Evolutionary conservation across 2,888 invertebrate species (phyloP).

Genomic region (Chloroclystis v-ata): DNA sequence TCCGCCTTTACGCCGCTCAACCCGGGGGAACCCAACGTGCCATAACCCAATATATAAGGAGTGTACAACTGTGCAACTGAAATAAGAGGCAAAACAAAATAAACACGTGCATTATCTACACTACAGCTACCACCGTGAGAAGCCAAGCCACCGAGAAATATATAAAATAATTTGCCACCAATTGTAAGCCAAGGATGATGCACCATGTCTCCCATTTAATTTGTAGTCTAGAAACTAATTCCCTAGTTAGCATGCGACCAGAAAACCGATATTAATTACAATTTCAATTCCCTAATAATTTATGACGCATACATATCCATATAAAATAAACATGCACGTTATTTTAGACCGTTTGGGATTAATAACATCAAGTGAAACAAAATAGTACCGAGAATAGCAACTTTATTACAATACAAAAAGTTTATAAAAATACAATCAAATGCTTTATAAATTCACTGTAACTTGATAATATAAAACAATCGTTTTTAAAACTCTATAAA

Average conservation of each 20-base stretch:
- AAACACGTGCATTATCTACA: slow-evolving; percentile 68
- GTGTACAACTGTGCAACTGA: slow-evolving; percentile 78
- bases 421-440: slow-evolving; percentile 78
- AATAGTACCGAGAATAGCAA: slow-evolving; percentile 71
- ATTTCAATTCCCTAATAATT: slow-evolving; percentile 9
- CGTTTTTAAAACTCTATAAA: slow-evolving; percentile 9
- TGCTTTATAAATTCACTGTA: slow-evolving; percentile 72
- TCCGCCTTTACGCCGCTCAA: slow-evolving; percentile 66
- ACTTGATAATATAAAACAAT: slow-evolving; percentile 52
- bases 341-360: not conserved
- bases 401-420: slow-evolving; percentile 78
- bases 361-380: slow-evolving; percentile 42
- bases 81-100: slow-evolving; percentile 74
- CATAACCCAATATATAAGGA: slow-evolving; percentile 77
- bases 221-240: slow-evolving; percentile 49
- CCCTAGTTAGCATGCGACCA: slow-evolving; percentile 53
- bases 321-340: slow-evolving; percentile 32
- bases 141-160: slow-evolving; percentile 60
- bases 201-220: slow-evolving; percentile 78
- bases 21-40: slow-evolving; percentile 46
- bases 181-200: slow-evolving; percentile 68
- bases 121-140: slow-evolving; percentile 62
- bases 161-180: slow-evolving; percentile 47
- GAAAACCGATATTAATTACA: slow-evolving; percentile 38
- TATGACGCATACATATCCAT: slow-evolving; percentile 8